phyloP scores from a whole-genome alignment of 2,113 vertebrate species.

The Microcebus ravelobensis region DNA sequence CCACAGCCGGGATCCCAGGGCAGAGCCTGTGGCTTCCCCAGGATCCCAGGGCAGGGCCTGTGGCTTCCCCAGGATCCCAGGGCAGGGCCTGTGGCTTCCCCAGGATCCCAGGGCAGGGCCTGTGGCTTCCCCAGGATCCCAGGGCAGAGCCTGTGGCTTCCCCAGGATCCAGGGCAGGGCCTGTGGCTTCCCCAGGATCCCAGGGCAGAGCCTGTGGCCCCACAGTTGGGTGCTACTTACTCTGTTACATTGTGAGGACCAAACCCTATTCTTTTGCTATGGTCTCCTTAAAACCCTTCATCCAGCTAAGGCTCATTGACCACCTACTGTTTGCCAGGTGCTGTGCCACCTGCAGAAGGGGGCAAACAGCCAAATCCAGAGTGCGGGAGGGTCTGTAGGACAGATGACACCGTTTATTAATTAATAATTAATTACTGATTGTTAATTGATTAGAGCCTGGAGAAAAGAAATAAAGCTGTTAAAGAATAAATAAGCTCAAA shows the following conservation, averaged over 20 bases:
- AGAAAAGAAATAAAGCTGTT: background rate
- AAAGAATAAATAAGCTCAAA: background rate
- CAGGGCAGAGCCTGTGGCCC: background rate
- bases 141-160: too few species aligned
- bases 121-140: too few species aligned
- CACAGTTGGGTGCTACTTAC: background rate
- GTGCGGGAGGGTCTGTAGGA: background rate
- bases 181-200: too few species aligned
- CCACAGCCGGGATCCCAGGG: too few species aligned
- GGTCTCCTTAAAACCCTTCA: background rate
- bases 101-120: too few species aligned
- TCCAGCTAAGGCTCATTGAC: background rate
- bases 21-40: too few species aligned
- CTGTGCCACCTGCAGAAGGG: background rate
- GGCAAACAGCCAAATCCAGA: background rate
- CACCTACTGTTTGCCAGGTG: background rate
- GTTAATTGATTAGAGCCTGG: too few species aligned
- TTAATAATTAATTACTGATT: background rate
- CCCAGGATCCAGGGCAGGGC: too few species aligned
- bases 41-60: too few species aligned
- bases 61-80: too few species aligned
- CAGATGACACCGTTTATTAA: background rate
- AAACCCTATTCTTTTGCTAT: background rate
- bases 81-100: too few species aligned
- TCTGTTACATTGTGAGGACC: fast-evolving